Conservation (phyloP, 30 jellyfish, hydroid and myxozoan genomes). For the Clytia hemisphaerica region DNA sequence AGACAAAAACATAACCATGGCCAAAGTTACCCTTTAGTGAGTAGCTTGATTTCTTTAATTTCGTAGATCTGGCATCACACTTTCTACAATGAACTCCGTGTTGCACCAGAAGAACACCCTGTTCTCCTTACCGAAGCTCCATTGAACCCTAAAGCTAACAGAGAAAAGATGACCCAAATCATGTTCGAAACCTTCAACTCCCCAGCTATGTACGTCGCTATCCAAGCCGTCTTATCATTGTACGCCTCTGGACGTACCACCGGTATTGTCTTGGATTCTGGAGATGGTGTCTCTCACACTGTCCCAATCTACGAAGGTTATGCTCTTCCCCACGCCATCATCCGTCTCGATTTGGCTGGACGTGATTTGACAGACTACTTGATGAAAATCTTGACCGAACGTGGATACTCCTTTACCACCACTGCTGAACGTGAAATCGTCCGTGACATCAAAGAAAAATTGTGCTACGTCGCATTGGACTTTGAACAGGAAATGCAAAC, state of each 20-base stretch:
- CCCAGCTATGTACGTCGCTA: conserved; percentile 99
- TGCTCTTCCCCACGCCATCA: conserved; percentile 99
- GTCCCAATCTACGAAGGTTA: conserved; percentile 99
- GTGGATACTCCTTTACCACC: conserved; percentile 99
- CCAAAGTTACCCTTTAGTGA: too few species aligned
- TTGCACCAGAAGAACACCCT: conserved; percentile 99
- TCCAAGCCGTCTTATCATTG: conserved; percentile 99
- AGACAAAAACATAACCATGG: too few species aligned
- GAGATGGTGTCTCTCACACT: conserved; percentile 99
- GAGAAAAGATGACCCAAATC: conserved; percentile 99
- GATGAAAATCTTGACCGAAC: conserved; percentile 99
- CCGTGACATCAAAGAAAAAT: conserved; percentile 99
- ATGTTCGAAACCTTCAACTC: conserved; percentile 98
- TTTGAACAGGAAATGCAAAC: conserved; percentile 99
- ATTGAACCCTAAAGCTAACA: conserved; percentile 98
- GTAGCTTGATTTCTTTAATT: too few species aligned
- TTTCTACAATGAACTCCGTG: conserved; percentile 99
- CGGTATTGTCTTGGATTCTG: conserved; percentile 99
- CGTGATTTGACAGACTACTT: conserved; percentile 99
- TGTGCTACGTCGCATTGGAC: conserved; percentile 99
- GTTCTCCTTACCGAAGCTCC: conserved; percentile 99
- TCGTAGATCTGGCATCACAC: conserved; percentile 99
- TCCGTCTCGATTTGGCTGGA: conserved; percentile 99
- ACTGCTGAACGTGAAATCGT: conserved; percentile 99
- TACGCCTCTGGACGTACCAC: conserved; percentile 99